Conservation (phyloP, 2,888 invertebrate species). For the Ernsta delagoae region DNA sequence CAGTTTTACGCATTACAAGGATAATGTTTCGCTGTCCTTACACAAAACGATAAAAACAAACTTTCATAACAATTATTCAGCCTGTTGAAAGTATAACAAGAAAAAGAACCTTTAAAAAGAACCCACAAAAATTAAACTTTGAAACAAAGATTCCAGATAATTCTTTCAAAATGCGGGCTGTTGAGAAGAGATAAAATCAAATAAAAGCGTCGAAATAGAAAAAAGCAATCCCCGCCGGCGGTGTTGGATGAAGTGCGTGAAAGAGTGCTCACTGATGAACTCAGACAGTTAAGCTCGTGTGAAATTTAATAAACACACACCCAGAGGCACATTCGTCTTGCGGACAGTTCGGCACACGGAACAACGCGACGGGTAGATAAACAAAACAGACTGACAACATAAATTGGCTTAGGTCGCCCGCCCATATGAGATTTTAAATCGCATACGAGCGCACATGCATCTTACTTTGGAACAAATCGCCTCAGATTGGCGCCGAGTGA, state of each 20-base stretch:
- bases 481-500: slow-evolving; percentile 18
- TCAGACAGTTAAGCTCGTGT: slow-evolving; percentile 3
- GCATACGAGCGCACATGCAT: slow-evolving; percentile 50
- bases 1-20: neutral
- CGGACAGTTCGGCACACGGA: slow-evolving; percentile 31
- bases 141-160: slow-evolving; percentile 4
- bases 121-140: slow-evolving; percentile 1
- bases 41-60: neutral
- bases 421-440: slow-evolving; percentile 55
- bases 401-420: slow-evolving; percentile 47
- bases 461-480: slow-evolving; percentile 55
- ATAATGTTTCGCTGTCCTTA: neutral
- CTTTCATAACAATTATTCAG: neutral
- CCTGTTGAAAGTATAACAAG: neutral
- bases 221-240: slow-evolving; percentile 28
- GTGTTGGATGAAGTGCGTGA: slow-evolving; percentile 15
- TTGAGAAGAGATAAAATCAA: slow-evolving; percentile 15
- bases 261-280: slow-evolving; percentile 16
- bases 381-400: slow-evolving; percentile 53
- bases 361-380: slow-evolving; percentile 39
- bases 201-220: slow-evolving; percentile 13
- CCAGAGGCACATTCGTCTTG: slow-evolving; percentile 29
- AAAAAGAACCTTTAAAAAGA: neutral
- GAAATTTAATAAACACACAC: slow-evolving; percentile 39
- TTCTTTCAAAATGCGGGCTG: neutral